phyloP scores from a whole-genome alignment of 2,888 invertebrate genomes.

The Folsomia manolachei region DNA sequence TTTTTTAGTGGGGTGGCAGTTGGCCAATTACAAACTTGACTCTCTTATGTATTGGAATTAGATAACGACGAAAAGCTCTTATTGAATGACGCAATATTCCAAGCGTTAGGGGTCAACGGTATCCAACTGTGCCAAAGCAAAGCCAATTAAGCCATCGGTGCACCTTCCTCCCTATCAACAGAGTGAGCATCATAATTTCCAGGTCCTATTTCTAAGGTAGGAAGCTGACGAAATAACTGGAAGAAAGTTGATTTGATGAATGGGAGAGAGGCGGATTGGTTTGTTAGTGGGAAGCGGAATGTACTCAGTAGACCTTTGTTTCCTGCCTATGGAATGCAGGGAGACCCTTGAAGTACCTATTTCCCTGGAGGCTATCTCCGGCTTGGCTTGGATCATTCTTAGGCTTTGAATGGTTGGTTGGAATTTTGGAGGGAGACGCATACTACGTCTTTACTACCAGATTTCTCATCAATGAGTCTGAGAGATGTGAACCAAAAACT shows the following conservation, averaged over 20 bases:
- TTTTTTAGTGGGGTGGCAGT: neutral
- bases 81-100: neutral
- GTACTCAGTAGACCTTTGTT: too few species aligned
- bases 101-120: neutral
- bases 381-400: too few species aligned
- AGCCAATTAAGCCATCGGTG: neutral
- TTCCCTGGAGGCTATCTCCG: too few species aligned
- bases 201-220: too few species aligned
- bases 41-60: neutral
- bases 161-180: neutral
- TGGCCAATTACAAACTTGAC: too few species aligned
- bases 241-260: neutral
- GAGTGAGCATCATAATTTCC: neutral
- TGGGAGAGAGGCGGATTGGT: neutral
- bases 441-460: neutral
- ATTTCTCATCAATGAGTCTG: neutral
- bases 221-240: too few species aligned
- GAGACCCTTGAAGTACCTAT: neutral
- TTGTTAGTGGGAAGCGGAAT: neutral
- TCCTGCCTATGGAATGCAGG: too few species aligned
- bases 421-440: conserved; percentile 8
- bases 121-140: neutral
- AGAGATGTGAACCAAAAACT: too few species aligned
- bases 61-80: too few species aligned
- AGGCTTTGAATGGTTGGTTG: neutral